Evolutionary conservation across 2,797 vertebrate genomes (phyloP), one percentile per base, ranked within the genome.

Genomic region (Liparis tanakae): DNA sequence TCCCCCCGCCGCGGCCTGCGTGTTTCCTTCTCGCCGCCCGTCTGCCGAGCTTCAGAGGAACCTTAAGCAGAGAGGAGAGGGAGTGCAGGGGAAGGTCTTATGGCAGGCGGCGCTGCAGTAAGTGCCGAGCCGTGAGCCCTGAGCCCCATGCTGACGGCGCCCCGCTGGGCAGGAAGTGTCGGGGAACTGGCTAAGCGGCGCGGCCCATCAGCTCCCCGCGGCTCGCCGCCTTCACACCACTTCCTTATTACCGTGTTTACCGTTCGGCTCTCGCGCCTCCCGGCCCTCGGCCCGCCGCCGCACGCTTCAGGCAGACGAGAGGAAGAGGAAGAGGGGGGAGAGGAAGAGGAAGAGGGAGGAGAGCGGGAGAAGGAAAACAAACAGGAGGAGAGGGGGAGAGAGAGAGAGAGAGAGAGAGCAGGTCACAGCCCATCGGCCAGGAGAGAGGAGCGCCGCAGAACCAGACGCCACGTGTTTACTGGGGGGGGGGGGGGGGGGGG

Each of bases 111-210:
- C 82, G 61, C 84, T 86, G 76, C 85, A 85, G 85, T 88, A 85
- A 89, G 89, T 82, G 87, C 82, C 73, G 81, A 91, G 86, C 76
- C 89, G 84, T 74, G 81, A 91, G 86, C 76, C 89, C 84, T 78
- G 85, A 95, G 91, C 93, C 93, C 92, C 95, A 93, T 93, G 95
- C 95, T 90, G 94, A 92, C 94, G 94, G 85, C 90, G 76, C 91
- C 97, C 96, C 88, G 95, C 96, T 96, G 97, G 85, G 96, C 95
- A 95, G 96, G 96, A 97, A 98, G 97, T 96, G 96, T 95, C 95
- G 95, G 92, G 94, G 95, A 98, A 96, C 96, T 94, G 94, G 94
- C 95, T 94, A 94, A 95, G 94, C 95, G 94, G 92, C 75, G 93
- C 84, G 92, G 90, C 94, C 92, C 95, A 96, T 96, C 96, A 96